Evolutionary conservation across 2,113 vertebrate genomes (phyloP).

Genomic region (Aegotheles bennettii): DNA sequence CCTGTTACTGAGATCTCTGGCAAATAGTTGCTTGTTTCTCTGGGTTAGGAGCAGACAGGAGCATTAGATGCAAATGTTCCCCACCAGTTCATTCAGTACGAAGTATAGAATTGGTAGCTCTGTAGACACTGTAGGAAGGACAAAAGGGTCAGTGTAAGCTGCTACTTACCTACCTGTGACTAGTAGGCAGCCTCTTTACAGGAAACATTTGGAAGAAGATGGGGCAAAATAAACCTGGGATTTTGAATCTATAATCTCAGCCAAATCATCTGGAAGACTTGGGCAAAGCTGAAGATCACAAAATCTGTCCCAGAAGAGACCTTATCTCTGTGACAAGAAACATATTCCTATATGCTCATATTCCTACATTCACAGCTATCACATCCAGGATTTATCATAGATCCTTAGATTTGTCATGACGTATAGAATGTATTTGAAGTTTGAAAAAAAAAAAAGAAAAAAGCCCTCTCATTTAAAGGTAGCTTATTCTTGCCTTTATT

Average conservation of each 20-base stretch:
- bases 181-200: background rate
- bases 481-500: background rate
- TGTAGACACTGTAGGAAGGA: background rate
- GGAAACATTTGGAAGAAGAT: background rate
- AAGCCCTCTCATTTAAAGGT: background rate
- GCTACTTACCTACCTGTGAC: background rate
- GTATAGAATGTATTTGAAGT: background rate
- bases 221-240: background rate
- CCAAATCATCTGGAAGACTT: background rate
- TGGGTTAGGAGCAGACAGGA: background rate
- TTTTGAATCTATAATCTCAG: background rate
- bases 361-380: background rate
- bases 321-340: background rate
- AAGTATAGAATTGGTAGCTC: background rate
- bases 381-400: background rate
- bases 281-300: background rate
- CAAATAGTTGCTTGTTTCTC: background rate
- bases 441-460: background rate
- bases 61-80: background rate
- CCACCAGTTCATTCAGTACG: background rate
- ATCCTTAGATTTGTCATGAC: background rate
- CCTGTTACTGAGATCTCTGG: rapidly evolving
- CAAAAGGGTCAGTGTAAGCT: background rate
- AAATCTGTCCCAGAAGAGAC: background rate
- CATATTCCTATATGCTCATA: background rate